Percentiles rank a stretch among this genome's conserved stretches.
phyloP scores from a whole-genome alignment of 2,113 vertebrate genomes.

The Nesoenas mayeri region DNA sequence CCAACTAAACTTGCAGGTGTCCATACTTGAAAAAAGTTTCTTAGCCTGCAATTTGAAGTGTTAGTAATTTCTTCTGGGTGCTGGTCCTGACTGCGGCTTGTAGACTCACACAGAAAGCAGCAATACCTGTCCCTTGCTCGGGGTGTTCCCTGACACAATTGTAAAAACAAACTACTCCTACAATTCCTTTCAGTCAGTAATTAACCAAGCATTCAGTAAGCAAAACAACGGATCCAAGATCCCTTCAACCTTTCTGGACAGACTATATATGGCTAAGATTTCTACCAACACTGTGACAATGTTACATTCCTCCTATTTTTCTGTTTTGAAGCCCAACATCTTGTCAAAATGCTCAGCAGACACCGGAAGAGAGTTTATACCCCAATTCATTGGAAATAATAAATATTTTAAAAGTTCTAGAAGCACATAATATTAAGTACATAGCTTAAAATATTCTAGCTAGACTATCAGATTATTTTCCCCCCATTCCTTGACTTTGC shows the following conservation, averaged over 20 bases:
- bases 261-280: not conserved
- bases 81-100: not conserved
- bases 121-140: not conserved
- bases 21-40: not conserved
- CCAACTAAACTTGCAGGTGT: not conserved
- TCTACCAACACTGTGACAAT: too few relatives aligned
- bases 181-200: not conserved
- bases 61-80: not conserved
- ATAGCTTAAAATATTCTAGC: not conserved
- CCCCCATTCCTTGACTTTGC: not conserved
- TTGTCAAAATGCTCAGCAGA: not conserved
- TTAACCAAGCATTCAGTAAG: not conserved
- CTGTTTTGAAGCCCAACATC: not conserved
- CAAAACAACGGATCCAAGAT: not conserved
- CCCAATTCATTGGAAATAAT: not conserved
- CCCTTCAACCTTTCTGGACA: not conserved
- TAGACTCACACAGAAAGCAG: not conserved
- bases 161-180: not conserved
- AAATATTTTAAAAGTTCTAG: not conserved
- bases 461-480: rapidly evolving
- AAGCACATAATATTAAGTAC: not conserved
- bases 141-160: not conserved
- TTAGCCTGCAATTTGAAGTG: not conserved
- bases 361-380: not conserved
- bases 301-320: not conserved